Base-by-base conservation (phyloP, 2,888 invertebrate species). In the Pseudanteris insignis region DNA sequence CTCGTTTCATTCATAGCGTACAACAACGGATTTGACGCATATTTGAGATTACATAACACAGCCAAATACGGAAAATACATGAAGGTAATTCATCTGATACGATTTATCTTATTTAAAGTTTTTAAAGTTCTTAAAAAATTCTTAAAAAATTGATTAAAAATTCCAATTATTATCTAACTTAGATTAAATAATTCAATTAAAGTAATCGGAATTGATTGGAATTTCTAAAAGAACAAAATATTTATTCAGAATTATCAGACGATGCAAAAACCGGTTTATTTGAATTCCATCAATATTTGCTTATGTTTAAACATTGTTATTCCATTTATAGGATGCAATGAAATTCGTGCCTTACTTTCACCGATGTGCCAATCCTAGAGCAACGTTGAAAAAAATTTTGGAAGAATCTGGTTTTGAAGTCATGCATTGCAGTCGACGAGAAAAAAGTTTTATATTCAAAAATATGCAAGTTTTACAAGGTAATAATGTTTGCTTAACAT, bases 281-380 rank as follows among this genome's bases (percentile, higher is more conserved):
- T n/a, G n/a, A n/a, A n/a, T n/a, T n/a, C n/a, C n/a, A n/a, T n/a
- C n/a, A n/a, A n/a, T n/a, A n/a, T n/a, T n/a, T n/a, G n/a, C n/a
- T n/a, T n/a, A n/a, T n/a, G n/a, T n/a, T n/a, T n/a, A n/a, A n/a
- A n/a, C n/a, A n/a, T n/a, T n/a, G n/a, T n/a, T n/a, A n/a, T n/a
- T n/a, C n/a, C n/a, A n/a, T n/a, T n/a, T n/a, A 13, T 62, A 84
- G 84, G 87, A 89, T 70, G 84, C 86, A 2, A 82, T 84, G 47
- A 83, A 85, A 48, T 90, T 83, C 72, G 83, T 90, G 9, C 88
- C 89, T 0, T 87, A 88, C 0, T 88, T 89, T 67, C 89, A 90
- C 62, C 81, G 86, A 38, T 84, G 84, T 40, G 70, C 82, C 55
- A 81, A 87, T 70, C 86, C 89, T 0, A 84, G 84, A 36, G 82